Evolutionary conservation across 2,797 vertebrate species (phyloP).

Genomic region (Onychomys torridus): DNA sequence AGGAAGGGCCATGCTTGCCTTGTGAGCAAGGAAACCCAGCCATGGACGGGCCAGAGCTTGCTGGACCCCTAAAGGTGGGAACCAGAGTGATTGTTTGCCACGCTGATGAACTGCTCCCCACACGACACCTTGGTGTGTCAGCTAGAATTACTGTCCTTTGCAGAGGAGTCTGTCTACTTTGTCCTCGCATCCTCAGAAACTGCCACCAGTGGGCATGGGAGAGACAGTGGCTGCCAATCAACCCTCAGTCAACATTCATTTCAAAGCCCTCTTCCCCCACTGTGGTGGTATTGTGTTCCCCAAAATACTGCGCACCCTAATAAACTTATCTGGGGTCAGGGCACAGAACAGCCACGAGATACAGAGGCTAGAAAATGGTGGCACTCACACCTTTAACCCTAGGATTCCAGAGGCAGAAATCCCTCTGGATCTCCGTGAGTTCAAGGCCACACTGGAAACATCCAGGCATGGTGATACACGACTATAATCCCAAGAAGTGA

Average conservation of each 20-base stretch:
- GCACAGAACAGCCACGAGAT: no score
- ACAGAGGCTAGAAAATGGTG: no score
- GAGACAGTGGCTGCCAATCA: not conserved
- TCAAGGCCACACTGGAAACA: no score
- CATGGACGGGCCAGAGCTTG: not conserved
- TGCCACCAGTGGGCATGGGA: not conserved
- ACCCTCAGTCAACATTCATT: not conserved
- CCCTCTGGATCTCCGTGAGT: no score
- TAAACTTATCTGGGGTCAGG: no score
- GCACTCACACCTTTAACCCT: no score
- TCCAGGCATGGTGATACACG: no score
- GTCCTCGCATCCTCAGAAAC: not conserved
- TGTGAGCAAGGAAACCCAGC: not conserved
- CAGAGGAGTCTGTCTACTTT: not conserved
- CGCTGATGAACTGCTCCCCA: not conserved
- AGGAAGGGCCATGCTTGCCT: not conserved
- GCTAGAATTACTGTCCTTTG: not conserved
- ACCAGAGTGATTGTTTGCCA: not conserved
- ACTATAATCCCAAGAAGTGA: no score
- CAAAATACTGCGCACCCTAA: no score
- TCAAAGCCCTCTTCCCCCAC: not conserved
- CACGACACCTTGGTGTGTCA: not conserved
- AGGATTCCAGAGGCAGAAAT: no score
- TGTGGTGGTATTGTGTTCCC: no score
- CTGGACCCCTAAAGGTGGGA: not conserved